Evolutionary conservation across 1,140 invertebrate genomes (phyloP).

Genomic region (Zaprionus taronus): DNA sequence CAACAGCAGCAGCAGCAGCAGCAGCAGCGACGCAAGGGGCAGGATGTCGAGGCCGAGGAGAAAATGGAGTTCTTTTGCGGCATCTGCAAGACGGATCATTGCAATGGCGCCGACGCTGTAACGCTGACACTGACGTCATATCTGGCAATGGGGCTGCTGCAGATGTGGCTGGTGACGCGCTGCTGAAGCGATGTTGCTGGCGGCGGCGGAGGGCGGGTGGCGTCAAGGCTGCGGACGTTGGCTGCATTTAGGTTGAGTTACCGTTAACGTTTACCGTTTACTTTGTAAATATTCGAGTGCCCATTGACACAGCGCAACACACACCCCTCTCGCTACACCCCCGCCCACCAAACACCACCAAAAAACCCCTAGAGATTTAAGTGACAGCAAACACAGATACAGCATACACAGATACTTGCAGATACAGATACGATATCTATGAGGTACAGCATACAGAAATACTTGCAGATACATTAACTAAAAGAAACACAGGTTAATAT

Average conservation of each 20-base stretch:
- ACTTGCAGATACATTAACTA: not conserved
- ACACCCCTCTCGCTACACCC: slow-evolving; percentile 3
- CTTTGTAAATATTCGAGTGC: slow-evolving; percentile 79
- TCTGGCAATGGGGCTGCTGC: slow-evolving; percentile 2
- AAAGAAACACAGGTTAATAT: not conserved
- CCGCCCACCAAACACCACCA: slow-evolving; percentile 23
- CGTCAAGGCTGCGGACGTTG: slow-evolving; percentile 42
- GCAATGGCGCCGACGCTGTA: slow-evolving; percentile 68
- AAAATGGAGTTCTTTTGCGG: slow-evolving; percentile 66
- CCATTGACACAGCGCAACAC: slow-evolving; percentile 27
- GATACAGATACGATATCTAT: slow-evolving; percentile 12
- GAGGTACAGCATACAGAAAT: slow-evolving; percentile 5
- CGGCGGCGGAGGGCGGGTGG: not conserved
- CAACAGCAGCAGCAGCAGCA: too few species aligned
- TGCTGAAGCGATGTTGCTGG: slow-evolving; percentile 45
- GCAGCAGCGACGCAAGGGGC: slow-evolving; percentile 53
- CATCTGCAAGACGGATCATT: slow-evolving; percentile 67
- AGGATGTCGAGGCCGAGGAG: slow-evolving; percentile 54
- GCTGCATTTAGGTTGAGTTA: slow-evolving; percentile 79
- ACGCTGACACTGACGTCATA: slow-evolving; percentile 45
- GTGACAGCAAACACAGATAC: slow-evolving; percentile 37
- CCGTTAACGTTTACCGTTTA: slow-evolving; percentile 67
- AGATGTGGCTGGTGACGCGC: slow-evolving; percentile 15
- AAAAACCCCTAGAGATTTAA: slow-evolving; percentile 59
- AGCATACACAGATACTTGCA: slow-evolving; percentile 40